These are phyloP conservation scores for Dorcus hopei DNA, from an alignment of 2,888 invertebrate genomes.

Conservation along the genomic window DNA sequence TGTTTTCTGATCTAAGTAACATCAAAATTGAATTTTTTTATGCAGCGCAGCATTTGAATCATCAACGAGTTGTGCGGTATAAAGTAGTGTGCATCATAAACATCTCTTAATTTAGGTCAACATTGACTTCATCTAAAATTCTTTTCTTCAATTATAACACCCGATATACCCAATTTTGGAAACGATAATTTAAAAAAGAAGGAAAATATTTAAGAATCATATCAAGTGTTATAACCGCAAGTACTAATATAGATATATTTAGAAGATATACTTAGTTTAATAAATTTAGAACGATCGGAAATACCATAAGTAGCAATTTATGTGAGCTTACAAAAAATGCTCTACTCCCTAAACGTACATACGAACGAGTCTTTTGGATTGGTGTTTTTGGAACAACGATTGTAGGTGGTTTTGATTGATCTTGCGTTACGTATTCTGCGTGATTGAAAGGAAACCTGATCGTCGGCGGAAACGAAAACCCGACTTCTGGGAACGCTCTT, in stretches of 20 bases:
- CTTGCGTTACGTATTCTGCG: constrained; percentile 17
- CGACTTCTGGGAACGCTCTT: too few species aligned
- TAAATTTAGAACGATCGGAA: neutral
- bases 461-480: too few species aligned
- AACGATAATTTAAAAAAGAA: neutral
- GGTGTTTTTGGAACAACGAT: constrained; percentile 20
- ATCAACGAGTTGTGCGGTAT: too few species aligned
- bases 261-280: neutral
- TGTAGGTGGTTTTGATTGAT: constrained; percentile 11
- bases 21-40: too few species aligned
- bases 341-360: constrained; percentile 1
- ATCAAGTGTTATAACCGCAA: too few species aligned
- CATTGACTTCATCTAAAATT: too few species aligned
- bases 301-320: too few species aligned
- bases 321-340: neutral
- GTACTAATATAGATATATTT: neutral
- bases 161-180: neutral
- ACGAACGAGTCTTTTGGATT: constrained; percentile 21
- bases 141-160: neutral
- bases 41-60: too few species aligned
- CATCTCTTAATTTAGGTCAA: too few species aligned
- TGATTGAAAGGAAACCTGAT: neutral
- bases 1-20: too few species aligned
- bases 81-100: too few species aligned
- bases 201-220: neutral